These are phyloP conservation scores for Tinea semifulvella DNA, from an alignment of 2,888 invertebrate species.

Conservation along the genomic window DNA sequence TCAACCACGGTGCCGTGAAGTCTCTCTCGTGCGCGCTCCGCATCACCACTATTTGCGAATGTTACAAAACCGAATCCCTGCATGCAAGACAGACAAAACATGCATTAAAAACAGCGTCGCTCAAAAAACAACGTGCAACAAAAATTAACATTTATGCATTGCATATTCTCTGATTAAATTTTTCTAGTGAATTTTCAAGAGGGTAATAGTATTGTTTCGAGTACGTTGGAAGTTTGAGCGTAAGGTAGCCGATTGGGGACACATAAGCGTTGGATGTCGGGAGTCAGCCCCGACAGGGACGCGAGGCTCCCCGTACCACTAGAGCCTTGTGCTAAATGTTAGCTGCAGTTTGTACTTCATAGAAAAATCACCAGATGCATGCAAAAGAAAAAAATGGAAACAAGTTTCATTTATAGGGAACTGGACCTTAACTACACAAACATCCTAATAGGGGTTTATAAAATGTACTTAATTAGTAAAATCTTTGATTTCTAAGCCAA, in stretches of 20 bases:
- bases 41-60: conserved; percentile 99
- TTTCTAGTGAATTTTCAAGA: conserved; percentile 61
- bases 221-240: conserved; percentile 68
- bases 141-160: conserved; percentile 73
- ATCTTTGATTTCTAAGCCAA: conserved; percentile 10
- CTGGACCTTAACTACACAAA: conserved; percentile 9
- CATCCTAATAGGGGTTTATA: conserved; percentile 7
- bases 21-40: conserved; percentile 99
- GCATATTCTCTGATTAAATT: conserved; percentile 61
- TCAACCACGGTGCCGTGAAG: conserved; percentile 99
- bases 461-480: not conserved
- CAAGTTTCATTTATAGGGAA: not conserved
- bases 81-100: conserved; percentile 97
- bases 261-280: conserved; percentile 52
- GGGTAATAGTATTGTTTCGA: conserved; percentile 47
- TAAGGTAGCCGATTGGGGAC: conserved; percentile 62
- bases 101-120: conserved; percentile 87
- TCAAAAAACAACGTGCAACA: conserved; percentile 83
- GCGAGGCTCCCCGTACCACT: conserved; percentile 2
- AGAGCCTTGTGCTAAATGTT: conserved; percentile 43
- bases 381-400: conserved; percentile 26
- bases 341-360: conserved; percentile 62
- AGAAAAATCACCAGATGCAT: conserved; percentile 49
- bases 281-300: not conserved
- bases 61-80: conserved; percentile 99